phyloP scores from a whole-genome alignment of 2,113 vertebrate species.

The Anseranas semipalmata region DNA sequence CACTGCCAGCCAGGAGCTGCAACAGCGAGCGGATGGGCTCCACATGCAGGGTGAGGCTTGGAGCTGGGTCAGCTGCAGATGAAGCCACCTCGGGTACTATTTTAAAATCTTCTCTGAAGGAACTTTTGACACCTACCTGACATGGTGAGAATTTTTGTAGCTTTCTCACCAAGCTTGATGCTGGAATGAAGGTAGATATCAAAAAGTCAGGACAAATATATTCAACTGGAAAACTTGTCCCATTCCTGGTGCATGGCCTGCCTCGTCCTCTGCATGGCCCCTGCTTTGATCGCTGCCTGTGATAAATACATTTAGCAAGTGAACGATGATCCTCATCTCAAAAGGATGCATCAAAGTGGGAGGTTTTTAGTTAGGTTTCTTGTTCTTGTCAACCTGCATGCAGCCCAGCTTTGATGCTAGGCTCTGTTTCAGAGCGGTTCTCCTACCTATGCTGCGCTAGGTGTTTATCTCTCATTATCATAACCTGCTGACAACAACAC shows the following conservation, averaged over 20 bases:
- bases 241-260: neutral
- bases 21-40: neutral
- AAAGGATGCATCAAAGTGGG: neutral
- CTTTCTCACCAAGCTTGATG: neutral
- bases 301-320: neutral
- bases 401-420: neutral
- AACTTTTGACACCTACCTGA: neutral
- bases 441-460: accelerated
- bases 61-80: neutral
- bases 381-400: neutral
- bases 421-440: neutral
- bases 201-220: neutral
- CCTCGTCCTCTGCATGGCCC: neutral
- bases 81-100: neutral
- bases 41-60: neutral
- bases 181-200: neutral
- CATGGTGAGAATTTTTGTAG: neutral
- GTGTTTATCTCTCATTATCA: slow-evolving; percentile 2
- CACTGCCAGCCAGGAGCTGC: neutral
- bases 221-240: neutral
- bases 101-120: slow-evolving; percentile 24
- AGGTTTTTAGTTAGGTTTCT: neutral
- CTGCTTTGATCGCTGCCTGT: neutral
- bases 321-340: neutral
- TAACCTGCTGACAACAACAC: neutral